These are phyloP conservation scores for Rhagophthalmus giganteus DNA, from an alignment of 2,888 invertebrate species.

Conservation along the genomic window DNA sequence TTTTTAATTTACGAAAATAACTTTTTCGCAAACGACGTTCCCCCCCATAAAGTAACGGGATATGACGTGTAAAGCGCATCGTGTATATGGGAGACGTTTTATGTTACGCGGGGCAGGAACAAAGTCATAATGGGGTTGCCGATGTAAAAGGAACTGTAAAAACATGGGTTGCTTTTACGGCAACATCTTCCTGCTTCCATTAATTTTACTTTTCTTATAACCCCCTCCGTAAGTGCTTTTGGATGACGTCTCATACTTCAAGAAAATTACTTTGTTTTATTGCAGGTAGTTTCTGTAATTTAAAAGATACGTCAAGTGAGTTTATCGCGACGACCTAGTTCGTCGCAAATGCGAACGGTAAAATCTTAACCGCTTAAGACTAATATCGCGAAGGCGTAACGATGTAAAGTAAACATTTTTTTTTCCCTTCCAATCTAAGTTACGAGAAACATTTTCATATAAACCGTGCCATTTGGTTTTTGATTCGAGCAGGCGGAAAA, in stretches of 20 bases:
- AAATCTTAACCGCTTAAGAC: background rate
- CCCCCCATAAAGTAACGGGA: background rate
- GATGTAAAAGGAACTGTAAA: constrained; percentile 7
- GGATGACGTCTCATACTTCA: background rate
- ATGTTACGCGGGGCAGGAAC: constrained; percentile 2
- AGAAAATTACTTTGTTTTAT: background rate
- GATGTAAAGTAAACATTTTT: background rate
- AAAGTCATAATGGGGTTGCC: constrained; percentile 9
- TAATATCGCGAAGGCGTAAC: background rate
- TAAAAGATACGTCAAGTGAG: background rate
- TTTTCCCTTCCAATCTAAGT: too few species aligned
- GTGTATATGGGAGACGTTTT: background rate
- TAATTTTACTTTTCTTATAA: constrained; percentile 14
- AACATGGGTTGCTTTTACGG: constrained; percentile 12
- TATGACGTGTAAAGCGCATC: background rate
- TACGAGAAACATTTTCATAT: background rate
- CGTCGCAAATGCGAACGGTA: too few species aligned
- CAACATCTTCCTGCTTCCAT: constrained; percentile 11
- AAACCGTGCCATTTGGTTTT: background rate
- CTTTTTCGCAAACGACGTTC: too few species aligned
- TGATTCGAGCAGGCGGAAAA: too few species aligned
- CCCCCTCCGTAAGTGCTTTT: background rate
- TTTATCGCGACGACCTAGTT: background rate
- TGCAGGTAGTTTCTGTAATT: background rate
- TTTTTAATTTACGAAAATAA: too few species aligned